These are phyloP conservation scores for Macropodus opercularis DNA, from an alignment of 2,797 vertebrate species.

Conservation along the genomic window DNA sequence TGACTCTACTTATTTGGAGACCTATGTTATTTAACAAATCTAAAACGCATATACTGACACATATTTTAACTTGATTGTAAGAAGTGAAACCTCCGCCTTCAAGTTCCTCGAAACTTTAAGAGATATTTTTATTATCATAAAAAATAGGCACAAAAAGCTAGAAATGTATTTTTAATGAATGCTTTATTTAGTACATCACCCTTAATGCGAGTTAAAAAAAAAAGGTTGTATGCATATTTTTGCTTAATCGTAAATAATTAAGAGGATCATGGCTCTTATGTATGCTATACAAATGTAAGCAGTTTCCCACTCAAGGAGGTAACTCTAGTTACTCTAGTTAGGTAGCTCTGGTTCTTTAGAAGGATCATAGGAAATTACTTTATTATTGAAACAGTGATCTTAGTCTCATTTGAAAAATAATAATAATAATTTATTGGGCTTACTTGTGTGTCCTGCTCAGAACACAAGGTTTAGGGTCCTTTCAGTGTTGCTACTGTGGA, in stretches of 20 bases:
- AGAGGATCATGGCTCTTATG: conserved; percentile 5
- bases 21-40: conserved; percentile 70
- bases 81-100: conserved; percentile 55
- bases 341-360: conserved; percentile 20
- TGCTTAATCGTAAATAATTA: conserved; percentile 21
- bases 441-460: conserved; percentile 23
- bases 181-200: conserved; percentile 35
- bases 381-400: conserved; percentile 13
- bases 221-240: conserved; percentile 18
- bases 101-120: conserved; percentile 32
- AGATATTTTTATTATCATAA: conserved; percentile 42
- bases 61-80: conserved; percentile 60
- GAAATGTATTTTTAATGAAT: conserved; percentile 42
- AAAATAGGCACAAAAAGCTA: conserved; percentile 55
- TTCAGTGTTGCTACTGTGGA: conserved; percentile 56
- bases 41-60: conserved; percentile 47
- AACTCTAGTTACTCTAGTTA: too few relatives aligned
- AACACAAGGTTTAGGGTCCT: conserved; percentile 27
- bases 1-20: conserved; percentile 61
- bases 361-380: conserved; percentile 20
- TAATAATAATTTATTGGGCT: conserved; percentile 18
- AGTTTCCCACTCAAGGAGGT: conserved; percentile 6
- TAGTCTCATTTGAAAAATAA: conserved; percentile 1
- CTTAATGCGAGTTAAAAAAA: conserved; percentile 39
- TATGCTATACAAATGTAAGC: conserved; percentile 19